Percentiles rank a stretch among this genome's conserved stretches.
Evolutionary conservation across 2,113 vertebrate species (phyloP).

Genomic region (Lepidothrix coronata): DNA sequence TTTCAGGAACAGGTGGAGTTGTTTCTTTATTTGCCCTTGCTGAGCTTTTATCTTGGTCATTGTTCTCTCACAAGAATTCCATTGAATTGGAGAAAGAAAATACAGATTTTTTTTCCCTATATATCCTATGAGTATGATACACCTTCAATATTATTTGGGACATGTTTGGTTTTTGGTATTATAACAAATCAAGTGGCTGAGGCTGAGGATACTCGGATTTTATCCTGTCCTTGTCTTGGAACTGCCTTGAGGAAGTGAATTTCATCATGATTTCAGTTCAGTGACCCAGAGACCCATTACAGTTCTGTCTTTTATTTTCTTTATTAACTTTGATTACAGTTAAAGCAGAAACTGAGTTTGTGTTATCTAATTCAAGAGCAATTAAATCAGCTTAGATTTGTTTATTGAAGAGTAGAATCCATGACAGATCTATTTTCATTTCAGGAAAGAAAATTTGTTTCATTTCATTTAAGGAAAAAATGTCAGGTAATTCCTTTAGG

Average conservation of each 20-base stretch:
- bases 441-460: neutral
- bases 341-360: neutral
- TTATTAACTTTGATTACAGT: neutral
- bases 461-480: constrained; percentile 17
- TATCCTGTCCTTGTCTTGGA: neutral
- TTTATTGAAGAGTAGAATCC: neutral
- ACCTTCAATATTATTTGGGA: neutral
- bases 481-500: neutral
- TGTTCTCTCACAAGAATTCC: neutral
- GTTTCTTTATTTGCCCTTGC: constrained; percentile 38
- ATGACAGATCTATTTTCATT: neutral
- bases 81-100: neutral
- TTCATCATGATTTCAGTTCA: neutral
- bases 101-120: neutral
- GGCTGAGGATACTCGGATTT: neutral
- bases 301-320: constrained; percentile 5
- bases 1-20: constrained; percentile 15
- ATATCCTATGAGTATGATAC: neutral
- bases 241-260: neutral
- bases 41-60: constrained; percentile 35
- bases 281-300: neutral
- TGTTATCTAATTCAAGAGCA: neutral
- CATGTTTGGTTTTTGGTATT: neutral
- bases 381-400: neutral
- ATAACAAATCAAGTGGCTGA: neutral